These are phyloP conservation scores for Eupithecia subfuscata DNA, from an alignment of 2,888 invertebrate species.

Conservation along the genomic window DNA sequence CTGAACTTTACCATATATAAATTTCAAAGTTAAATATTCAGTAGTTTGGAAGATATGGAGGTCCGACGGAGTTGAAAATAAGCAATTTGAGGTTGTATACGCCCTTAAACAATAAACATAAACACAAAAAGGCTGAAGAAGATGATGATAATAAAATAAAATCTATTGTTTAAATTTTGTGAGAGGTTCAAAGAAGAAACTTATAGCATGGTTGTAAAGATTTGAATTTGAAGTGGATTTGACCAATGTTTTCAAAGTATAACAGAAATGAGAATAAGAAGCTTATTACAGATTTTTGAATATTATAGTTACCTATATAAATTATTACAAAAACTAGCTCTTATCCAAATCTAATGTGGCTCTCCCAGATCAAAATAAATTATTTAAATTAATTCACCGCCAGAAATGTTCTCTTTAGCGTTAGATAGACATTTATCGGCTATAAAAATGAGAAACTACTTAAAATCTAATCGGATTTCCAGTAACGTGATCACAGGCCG, in stretches of 20 bases:
- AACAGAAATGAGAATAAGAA: neutral
- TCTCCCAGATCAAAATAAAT: constrained; percentile 23
- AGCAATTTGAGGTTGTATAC: too few species aligned
- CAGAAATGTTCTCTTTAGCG: constrained; percentile 32
- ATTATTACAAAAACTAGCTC: neutral
- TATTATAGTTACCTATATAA: neutral
- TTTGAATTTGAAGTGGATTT: neutral
- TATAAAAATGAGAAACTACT: constrained; percentile 34
- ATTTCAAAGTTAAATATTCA: too few species aligned
- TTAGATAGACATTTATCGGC: constrained; percentile 27
- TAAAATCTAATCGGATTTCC: constrained; percentile 25
- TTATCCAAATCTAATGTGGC: neutral
- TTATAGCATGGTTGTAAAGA: neutral
- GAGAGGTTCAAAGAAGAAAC: too few species aligned
- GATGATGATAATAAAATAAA: too few species aligned
- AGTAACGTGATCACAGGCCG: constrained; percentile 18
- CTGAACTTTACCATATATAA: too few species aligned
- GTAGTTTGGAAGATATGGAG: too few species aligned
- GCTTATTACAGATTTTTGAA: neutral
- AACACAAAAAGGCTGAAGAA: neutral
- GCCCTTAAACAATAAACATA: neutral
- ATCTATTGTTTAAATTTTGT: too few species aligned
- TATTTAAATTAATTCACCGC: constrained; percentile 41
- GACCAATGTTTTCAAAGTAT: neutral
- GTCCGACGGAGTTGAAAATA: too few species aligned